A percentile compares a stretch with the other conserved stretches of the same genome.
phyloP scores from a whole-genome alignment of 2,113 vertebrate species.

The Pagrus major region DNA sequence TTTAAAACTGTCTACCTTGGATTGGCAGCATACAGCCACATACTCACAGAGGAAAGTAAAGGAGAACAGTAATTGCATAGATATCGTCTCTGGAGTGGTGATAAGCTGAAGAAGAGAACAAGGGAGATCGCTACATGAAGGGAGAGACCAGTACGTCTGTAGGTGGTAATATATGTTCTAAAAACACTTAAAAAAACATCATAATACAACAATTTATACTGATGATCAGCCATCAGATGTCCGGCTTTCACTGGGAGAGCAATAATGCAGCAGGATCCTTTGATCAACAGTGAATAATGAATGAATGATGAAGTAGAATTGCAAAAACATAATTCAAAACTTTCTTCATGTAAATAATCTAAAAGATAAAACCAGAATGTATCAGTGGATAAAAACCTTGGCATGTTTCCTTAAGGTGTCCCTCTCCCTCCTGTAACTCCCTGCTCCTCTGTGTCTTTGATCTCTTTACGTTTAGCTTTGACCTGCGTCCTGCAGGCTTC shows the following conservation, averaged over 20 bases:
- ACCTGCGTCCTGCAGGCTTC: slow-evolving; percentile 30
- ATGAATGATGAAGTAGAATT: neutral
- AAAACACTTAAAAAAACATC: slow-evolving; percentile 11
- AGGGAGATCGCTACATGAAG: neutral
- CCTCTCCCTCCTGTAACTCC: neutral
- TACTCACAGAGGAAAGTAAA: slow-evolving; percentile 50
- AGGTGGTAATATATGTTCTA: slow-evolving; percentile 12
- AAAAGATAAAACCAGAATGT: slow-evolving; percentile 2
- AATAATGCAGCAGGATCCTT: slow-evolving; percentile 50
- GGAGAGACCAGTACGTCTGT: neutral
- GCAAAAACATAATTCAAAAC: slow-evolving; percentile 39
- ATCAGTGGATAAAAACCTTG: slow-evolving; percentile 62
- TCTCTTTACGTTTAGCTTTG: slow-evolving; percentile 22
- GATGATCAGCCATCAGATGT: slow-evolving; percentile 14
- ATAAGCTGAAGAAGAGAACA: neutral
- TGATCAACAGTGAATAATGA: slow-evolving; percentile 12
- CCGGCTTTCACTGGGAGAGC: slow-evolving; percentile 22
- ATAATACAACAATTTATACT: slow-evolving; percentile 15
- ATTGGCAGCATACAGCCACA: slow-evolving; percentile 60
- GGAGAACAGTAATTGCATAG: slow-evolving; percentile 78
- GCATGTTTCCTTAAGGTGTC: slow-evolving; percentile 36
- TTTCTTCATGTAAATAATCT: slow-evolving; percentile 11
- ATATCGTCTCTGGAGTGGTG: slow-evolving; percentile 36
- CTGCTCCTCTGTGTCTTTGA: neutral
- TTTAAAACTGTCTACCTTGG: slow-evolving; percentile 22